Conservation (phyloP, 2,113 vertebrate species). For the Mobula birostris region DNA sequence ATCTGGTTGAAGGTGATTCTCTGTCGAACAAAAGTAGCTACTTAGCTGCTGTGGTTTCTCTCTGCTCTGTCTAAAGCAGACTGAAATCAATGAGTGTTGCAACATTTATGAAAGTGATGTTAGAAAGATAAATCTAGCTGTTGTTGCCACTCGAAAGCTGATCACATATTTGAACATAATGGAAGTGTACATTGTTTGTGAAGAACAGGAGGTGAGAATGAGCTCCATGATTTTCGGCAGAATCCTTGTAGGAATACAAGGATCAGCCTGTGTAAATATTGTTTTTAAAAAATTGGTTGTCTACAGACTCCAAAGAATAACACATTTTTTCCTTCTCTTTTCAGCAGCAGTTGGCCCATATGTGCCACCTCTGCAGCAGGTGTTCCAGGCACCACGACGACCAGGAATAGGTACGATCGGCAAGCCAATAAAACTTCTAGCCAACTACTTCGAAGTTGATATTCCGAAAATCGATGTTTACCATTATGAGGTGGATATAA, state of each 20-base stretch:
- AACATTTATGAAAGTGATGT: not conserved
- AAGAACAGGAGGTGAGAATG: not conserved
- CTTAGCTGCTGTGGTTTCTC: not conserved
- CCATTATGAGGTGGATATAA: conserved; percentile 99
- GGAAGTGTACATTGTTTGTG: not conserved
- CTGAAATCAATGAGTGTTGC: not conserved
- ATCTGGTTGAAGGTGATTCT: not conserved
- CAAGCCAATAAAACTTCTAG: conserved; percentile 97
- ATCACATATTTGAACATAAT: not conserved
- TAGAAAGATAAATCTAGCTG: not conserved
- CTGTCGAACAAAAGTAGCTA: not conserved
- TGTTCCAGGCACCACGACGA: conserved; percentile 92
- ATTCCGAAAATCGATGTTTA: conserved; percentile 98
- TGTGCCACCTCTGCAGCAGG: conserved; percentile 93
- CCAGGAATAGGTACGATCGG: conserved; percentile 97
- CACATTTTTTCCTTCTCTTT: not conserved
- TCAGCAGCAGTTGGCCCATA: conserved; percentile 79
- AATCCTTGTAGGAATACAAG: not conserved
- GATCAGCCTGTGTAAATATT: not conserved
- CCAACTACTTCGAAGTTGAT: conserved; percentile 99
- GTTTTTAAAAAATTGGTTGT: conserved; percentile 39
- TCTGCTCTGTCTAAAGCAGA: not conserved
- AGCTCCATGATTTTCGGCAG: not conserved
- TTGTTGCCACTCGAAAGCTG: not conserved
- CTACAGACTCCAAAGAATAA: not conserved